Evolutionary conservation across 1,140 invertebrate species (phyloP).

Genomic region (Ooceraea biroi): DNA sequence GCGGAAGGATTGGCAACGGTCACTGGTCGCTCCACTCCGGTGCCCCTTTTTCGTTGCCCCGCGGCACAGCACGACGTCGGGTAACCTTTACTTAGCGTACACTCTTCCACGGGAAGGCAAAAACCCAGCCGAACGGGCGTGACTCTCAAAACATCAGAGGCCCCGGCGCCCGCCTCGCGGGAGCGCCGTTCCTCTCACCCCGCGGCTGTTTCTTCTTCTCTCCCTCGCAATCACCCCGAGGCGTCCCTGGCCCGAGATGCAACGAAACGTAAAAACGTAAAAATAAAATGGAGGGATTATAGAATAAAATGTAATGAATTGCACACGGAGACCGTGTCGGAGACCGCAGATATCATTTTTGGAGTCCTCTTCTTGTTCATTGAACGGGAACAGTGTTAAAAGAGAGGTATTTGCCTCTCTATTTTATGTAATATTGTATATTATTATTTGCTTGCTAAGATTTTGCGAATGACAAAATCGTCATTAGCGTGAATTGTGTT

Average conservation of each 20-base stretch:
- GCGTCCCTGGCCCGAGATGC: background rate
- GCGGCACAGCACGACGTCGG: conserved; percentile 43
- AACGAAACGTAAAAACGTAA: conserved; percentile 1
- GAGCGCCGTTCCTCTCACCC: conserved; percentile 10
- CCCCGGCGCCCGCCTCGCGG: conserved; percentile 74
- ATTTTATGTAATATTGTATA: too few species aligned
- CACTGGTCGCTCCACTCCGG: conserved; percentile 42
- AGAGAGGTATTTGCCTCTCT: too few species aligned
- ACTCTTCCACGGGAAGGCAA: conserved; percentile 74
- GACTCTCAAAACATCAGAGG: conserved; percentile 81
- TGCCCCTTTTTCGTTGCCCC: conserved; percentile 45
- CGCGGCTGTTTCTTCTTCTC: conserved; percentile 29
- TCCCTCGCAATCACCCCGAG: background rate
- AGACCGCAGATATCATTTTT: background rate
- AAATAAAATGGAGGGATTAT: background rate
- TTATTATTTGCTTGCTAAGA: too few species aligned
- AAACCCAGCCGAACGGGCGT: conserved; percentile 68
- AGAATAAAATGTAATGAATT: background rate
- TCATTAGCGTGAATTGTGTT: too few species aligned
- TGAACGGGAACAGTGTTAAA: background rate
- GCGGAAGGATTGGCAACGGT: conserved; percentile 66
- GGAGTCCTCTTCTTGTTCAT: background rate
- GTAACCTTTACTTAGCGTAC: conserved; percentile 81
- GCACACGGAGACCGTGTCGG: too few species aligned
- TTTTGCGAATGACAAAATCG: too few species aligned